These are phyloP conservation scores for Peribatodes rhomboidaria DNA, from an alignment of 2,888 invertebrate genomes.

Conservation along the genomic window DNA sequence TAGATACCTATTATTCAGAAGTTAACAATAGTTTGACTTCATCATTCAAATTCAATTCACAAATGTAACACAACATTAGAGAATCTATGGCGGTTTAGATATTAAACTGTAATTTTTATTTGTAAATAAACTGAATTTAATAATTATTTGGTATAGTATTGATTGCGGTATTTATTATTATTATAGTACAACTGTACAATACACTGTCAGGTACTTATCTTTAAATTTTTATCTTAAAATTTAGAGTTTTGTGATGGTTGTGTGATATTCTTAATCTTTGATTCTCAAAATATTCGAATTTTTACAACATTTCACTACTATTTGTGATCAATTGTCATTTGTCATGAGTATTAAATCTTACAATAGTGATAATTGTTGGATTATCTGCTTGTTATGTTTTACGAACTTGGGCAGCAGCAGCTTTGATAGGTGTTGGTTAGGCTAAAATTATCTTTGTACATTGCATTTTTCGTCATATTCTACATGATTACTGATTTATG, in stretches of 20 bases:
- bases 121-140: too few relatives aligned
- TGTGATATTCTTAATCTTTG: constrained; percentile 39
- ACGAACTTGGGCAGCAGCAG: neutral
- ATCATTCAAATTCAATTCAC: neutral
- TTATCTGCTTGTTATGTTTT: constrained; percentile 2
- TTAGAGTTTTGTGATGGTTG: constrained; percentile 40
- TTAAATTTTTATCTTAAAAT: constrained; percentile 14
- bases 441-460: constrained; percentile 1
- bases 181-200: neutral
- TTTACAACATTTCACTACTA: constrained; percentile 4
- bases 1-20: neutral
- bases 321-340: neutral
- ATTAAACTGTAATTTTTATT: too few relatives aligned
- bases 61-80: too few relatives aligned
- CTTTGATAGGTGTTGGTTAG: neutral
- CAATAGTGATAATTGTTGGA: neutral
- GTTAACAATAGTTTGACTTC: neutral
- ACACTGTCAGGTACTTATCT: neutral
- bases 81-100: too few relatives aligned
- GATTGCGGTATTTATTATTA: neutral
- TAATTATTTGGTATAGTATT: neutral
- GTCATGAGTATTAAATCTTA: neutral
- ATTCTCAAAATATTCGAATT: constrained; percentile 23
- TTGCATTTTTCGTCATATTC: constrained; percentile 7
- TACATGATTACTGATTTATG: neutral